These are phyloP conservation scores for Calliphora vomitoria DNA, from an alignment of 2,888 invertebrate species.

Conservation along the genomic window DNA sequence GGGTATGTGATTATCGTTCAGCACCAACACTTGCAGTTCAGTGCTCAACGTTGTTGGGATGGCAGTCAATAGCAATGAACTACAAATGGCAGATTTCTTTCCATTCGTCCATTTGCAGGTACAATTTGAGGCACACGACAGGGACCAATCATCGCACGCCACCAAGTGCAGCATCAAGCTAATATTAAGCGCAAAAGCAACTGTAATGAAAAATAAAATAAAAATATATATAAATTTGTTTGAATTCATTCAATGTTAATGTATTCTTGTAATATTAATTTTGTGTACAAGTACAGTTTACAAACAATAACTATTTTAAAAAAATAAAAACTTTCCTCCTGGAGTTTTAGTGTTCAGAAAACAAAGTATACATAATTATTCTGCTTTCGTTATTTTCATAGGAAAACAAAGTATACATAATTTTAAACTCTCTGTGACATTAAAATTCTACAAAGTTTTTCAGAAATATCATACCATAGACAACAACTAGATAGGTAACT, in stretches of 20 bases:
- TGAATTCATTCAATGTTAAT: not conserved
- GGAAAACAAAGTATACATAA: no score
- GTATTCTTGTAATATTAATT: no score
- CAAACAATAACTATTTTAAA: no score
- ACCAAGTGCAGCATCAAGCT: conserved; percentile 81
- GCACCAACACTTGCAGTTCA: conserved; percentile 91
- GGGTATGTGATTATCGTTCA: conserved; percentile 92
- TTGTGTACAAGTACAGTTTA: no score
- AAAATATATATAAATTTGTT: not conserved
- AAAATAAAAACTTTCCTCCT: no score
- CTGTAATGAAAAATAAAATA: conserved; percentile 67
- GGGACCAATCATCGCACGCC: conserved; percentile 91
- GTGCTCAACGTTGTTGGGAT: conserved; percentile 89
- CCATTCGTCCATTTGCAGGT: conserved; percentile 97
- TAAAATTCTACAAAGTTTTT: no score
- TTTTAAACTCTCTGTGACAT: no score
- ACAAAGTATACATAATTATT: no score
- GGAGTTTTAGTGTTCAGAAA: no score
- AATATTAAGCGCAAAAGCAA: conserved; percentile 76
- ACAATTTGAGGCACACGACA: conserved; percentile 93
- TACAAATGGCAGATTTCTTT: conserved; percentile 95
- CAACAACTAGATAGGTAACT: no score
- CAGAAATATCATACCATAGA: no score
- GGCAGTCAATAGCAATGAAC: conserved; percentile 91
- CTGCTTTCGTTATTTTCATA: no score